Conservation (phyloP, 2,797 vertebrate species). For the Aselliscus stoliczkanus region DNA sequence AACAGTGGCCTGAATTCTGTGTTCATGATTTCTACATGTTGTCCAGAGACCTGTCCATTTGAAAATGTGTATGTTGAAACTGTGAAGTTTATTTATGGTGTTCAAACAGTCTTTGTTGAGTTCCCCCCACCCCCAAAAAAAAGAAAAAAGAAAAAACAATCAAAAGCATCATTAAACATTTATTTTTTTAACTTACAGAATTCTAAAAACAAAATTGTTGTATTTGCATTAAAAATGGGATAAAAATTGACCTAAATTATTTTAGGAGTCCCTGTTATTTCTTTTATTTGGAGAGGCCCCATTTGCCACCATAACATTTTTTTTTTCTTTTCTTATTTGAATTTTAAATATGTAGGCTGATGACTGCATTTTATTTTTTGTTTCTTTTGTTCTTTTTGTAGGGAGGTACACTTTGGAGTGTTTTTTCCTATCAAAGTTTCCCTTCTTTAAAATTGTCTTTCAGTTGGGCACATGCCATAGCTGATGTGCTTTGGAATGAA, state of each 20-base stretch:
- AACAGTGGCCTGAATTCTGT: background rate
- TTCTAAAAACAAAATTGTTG: slow-evolving; percentile 24
- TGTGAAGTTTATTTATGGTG: background rate
- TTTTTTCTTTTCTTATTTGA: background rate
- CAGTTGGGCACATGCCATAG: background rate
- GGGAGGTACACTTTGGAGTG: background rate
- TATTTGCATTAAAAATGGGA: background rate
- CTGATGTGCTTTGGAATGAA: background rate
- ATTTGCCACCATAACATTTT: background rate
- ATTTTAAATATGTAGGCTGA: background rate
- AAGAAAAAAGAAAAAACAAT: slow-evolving; percentile 4
- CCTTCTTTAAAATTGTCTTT: background rate
- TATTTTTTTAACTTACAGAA: background rate
- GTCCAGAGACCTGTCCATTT: background rate
- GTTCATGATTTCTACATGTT: slow-evolving; percentile 17
- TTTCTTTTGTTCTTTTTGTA: background rate
- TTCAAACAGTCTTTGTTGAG: background rate
- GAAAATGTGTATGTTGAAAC: background rate
- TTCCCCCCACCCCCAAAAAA: too few relatives aligned
- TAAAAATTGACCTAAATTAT: background rate
- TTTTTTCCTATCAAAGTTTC: background rate
- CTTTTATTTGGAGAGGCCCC: background rate
- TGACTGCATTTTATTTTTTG: background rate
- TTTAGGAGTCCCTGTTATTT: background rate
- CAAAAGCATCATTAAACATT: slow-evolving; percentile 22